Conservation (phyloP, 2,113 vertebrate species). For the Lycaon pictus region DNA sequence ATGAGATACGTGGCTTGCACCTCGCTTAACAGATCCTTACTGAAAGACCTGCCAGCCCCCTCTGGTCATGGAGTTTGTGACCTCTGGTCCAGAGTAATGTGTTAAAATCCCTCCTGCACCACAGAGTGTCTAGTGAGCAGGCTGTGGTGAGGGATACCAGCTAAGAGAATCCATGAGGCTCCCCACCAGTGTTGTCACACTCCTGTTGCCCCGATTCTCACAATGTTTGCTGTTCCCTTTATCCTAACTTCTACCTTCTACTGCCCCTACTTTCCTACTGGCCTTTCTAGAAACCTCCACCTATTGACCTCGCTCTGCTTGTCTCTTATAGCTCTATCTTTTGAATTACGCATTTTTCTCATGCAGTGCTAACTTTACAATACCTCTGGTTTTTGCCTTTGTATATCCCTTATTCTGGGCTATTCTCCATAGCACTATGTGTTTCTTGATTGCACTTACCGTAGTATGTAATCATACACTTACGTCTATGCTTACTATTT, state of each 20-base stretch:
- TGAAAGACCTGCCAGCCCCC: not conserved
- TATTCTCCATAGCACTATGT: not conserved
- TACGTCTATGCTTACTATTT: not conserved
- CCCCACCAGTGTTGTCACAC: not conserved
- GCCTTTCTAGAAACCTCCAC: not conserved
- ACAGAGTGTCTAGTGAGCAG: not conserved
- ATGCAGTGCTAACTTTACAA: not conserved
- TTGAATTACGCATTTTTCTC: not conserved
- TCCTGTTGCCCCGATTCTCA: not conserved
- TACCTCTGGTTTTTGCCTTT: not conserved
- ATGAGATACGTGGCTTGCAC: not conserved
- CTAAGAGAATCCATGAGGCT: not conserved
- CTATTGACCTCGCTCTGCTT: not conserved
- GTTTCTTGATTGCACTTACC: not conserved
- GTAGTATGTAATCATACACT: not conserved
- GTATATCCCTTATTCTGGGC: not conserved
- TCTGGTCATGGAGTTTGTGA: not conserved
- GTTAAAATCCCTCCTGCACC: not conserved
- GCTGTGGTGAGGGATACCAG: not conserved
- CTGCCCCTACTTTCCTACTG: fast-evolving
- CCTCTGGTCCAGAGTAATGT: not conserved
- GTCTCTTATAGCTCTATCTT: not conserved
- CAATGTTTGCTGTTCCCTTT: not conserved
- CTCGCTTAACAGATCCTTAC: not conserved
- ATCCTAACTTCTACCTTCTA: not conserved